Conservation (phyloP, 2,888 invertebrate genomes). For the Patella pellucida region DNA sequence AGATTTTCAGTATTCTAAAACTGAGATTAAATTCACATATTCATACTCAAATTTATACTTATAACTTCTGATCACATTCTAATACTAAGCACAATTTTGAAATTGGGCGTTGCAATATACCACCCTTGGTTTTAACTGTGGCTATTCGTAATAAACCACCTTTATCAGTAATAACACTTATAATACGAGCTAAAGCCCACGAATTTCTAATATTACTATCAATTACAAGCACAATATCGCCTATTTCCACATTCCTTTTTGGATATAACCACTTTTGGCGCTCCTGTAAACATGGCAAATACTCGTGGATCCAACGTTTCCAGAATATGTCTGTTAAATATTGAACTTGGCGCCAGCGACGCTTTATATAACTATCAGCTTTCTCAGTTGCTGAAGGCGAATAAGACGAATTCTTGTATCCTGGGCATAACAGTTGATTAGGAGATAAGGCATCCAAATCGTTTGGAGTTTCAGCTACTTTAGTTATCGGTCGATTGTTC, state of each 20-base stretch:
- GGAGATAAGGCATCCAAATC: slow-evolving; percentile 35
- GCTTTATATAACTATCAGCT: slow-evolving; percentile 13
- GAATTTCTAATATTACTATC: slow-evolving; percentile 4
- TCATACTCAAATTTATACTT: not conserved
- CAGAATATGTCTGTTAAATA: slow-evolving; percentile 17
- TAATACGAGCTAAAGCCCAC: not conserved
- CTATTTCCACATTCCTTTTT: not conserved
- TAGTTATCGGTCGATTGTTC: slow-evolving; percentile 36
- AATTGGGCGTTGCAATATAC: not conserved
- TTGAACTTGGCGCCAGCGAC: slow-evolving; percentile 22
- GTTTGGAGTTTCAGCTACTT: slow-evolving; percentile 18
- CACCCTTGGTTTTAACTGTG: not conserved
- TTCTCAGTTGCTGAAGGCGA: slow-evolving; percentile 32
- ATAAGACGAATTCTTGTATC: not conserved
- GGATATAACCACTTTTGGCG: slow-evolving; percentile 20
- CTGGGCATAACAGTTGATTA: slow-evolving; percentile 24
- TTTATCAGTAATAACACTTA: not conserved
- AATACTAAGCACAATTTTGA: not conserved
- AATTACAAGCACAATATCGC: slow-evolving; percentile 21
- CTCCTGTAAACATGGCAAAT: slow-evolving; percentile 17
- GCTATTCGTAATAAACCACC: not conserved
- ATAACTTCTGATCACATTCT: not conserved
- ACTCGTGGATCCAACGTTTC: slow-evolving; percentile 21
- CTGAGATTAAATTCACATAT: too few relatives aligned
- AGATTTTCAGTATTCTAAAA: too few relatives aligned